phyloP scores from a whole-genome alignment of 2,113 vertebrate species.

The Lepidiolamprologus cunningtoni region DNA sequence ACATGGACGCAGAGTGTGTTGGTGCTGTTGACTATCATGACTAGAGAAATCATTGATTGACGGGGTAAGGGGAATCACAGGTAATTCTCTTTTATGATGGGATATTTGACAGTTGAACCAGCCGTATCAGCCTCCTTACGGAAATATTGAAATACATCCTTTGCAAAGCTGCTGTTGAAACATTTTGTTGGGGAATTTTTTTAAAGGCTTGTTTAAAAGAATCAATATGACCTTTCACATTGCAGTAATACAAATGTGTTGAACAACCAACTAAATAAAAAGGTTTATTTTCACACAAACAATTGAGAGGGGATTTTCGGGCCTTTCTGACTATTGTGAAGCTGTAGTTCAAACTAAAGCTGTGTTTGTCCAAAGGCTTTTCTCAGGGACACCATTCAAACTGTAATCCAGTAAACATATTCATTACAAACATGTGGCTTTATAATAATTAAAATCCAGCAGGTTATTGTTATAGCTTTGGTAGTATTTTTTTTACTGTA shows the following conservation, averaged over 20 bases:
- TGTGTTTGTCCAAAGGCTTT: slow-evolving; percentile 18
- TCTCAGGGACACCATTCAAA: neutral
- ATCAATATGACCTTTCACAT: neutral
- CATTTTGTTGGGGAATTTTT: neutral
- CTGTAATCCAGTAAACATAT: neutral
- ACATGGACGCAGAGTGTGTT: neutral
- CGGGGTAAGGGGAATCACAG: slow-evolving; percentile 22
- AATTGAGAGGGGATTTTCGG: neutral
- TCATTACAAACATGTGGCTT: neutral
- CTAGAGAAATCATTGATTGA: neutral
- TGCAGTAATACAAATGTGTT: neutral
- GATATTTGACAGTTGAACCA: slow-evolving; percentile 56
- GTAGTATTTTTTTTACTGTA: neutral
- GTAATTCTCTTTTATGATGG: slow-evolving; percentile 42
- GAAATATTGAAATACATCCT: slow-evolving; percentile 3
- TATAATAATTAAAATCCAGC: neutral
- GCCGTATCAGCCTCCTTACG: slow-evolving; percentile 19
- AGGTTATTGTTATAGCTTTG: neutral
- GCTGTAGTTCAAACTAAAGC: neutral
- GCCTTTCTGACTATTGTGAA: neutral
- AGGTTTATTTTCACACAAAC: slow-evolving; percentile 7
- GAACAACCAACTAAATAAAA: neutral
- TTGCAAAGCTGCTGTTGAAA: neutral
- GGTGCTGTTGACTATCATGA: neutral
- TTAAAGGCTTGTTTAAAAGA: neutral